Evolutionary conservation across 53 echinoderm and acorn worm species (phyloP).

Genomic region (Crossaster papposus): DNA sequence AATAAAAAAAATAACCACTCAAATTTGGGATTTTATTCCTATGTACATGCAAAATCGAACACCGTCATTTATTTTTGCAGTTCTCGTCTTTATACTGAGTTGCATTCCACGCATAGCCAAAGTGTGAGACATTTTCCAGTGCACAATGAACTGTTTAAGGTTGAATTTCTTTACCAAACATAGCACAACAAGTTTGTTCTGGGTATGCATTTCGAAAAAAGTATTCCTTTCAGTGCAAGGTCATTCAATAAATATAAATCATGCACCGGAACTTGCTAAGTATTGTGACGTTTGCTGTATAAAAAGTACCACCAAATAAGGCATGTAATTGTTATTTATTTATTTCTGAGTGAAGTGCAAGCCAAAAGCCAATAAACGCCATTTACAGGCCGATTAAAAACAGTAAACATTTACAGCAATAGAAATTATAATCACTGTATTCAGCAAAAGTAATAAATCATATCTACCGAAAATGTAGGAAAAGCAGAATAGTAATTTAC

Average conservation of each 20-base stretch:
- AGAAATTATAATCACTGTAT: too few species aligned
- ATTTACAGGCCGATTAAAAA: too few species aligned
- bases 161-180: not conserved
- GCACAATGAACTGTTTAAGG: not conserved
- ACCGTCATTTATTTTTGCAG: not conserved
- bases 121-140: conserved; percentile 24
- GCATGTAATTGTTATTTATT: not conserved
- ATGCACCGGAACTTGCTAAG: not conserved
- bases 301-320: not conserved
- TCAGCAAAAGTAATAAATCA: too few species aligned
- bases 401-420: too few species aligned
- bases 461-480: too few species aligned
- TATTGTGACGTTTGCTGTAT: not conserved
- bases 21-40: too few species aligned
- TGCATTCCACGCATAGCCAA: conserved; percentile 24
- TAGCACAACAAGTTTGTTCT: not conserved
- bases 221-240: not conserved
- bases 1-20: too few species aligned
- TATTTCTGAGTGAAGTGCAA: not conserved
- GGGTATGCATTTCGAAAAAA: conserved; percentile 1
- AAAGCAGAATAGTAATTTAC: too few species aligned
- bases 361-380: too few species aligned
- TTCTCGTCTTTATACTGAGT: not conserved
- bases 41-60: too few species aligned
- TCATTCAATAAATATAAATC: not conserved